phyloP scores from a whole-genome alignment of 2,888 invertebrate genomes.

The Pachycephus smyrnensis region DNA sequence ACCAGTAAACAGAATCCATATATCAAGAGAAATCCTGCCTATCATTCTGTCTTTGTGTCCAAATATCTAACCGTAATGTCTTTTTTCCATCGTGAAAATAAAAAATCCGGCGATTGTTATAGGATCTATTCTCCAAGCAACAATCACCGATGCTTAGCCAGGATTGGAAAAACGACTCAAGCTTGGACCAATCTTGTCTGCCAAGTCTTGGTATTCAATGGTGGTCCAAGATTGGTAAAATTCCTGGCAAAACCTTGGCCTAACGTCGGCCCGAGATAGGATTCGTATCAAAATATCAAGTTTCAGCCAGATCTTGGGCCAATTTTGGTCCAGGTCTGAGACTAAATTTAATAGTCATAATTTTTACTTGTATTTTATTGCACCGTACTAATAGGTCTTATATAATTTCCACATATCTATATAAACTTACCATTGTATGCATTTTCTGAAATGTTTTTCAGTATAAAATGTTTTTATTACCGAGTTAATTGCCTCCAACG shows the following conservation, averaged over 20 bases:
- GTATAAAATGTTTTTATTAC: too few relatives aligned
- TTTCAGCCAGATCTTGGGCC: too few relatives aligned
- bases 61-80: not conserved
- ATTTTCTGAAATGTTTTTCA: too few relatives aligned
- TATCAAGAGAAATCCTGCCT: slow-evolving; percentile 11
- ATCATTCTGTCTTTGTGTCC: not conserved
- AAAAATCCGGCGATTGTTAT: not conserved
- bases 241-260: not conserved
- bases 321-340: too few relatives aligned
- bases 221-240: not conserved
- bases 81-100: not conserved
- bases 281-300: not conserved
- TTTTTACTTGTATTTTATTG: too few relatives aligned
- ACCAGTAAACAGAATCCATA: slow-evolving; percentile 38
- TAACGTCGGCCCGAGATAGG: not conserved
- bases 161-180: not conserved
- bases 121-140: not conserved
- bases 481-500: too few relatives aligned
- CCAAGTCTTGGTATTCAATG: not conserved
- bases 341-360: too few relatives aligned
- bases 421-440: too few relatives aligned
- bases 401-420: too few relatives aligned
- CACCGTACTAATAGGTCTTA: too few relatives aligned
- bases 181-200: not conserved
- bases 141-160: not conserved